phyloP scores from a whole-genome alignment of 2,888 invertebrate species.

The Seira musarum region DNA sequence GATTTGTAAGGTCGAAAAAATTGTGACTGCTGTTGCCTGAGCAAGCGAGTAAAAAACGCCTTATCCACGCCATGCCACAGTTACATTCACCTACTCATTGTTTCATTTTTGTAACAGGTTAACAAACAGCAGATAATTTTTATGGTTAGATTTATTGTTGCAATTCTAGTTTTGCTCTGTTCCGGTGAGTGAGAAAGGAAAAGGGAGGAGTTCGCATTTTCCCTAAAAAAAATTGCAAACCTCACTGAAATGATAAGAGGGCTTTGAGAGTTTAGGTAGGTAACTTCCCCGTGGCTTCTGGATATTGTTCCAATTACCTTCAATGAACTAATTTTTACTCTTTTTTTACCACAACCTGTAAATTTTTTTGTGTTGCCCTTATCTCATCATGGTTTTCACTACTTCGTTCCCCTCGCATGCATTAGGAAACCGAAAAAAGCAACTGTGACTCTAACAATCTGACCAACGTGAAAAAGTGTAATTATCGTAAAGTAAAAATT shows the following conservation, averaged over 20 bases:
- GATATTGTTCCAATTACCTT: conserved; percentile 12
- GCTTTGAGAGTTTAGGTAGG: not conserved
- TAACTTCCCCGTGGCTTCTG: conserved; percentile 12
- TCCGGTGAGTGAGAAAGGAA: conserved; percentile 14
- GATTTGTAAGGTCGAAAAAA: conserved; percentile 7
- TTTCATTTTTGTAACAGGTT: conserved; percentile 3
- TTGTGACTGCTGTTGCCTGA: no score
- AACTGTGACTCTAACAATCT: not conserved
- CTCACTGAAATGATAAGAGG: not conserved
- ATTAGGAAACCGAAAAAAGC: no score
- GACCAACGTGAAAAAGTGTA: conserved; percentile 34
- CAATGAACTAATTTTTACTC: conserved; percentile 1
- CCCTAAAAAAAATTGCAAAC: conserved; percentile 1
- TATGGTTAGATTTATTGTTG: conserved; percentile 12
- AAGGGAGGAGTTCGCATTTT: conserved; percentile 13
- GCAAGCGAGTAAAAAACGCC: no score
- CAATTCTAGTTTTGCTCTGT: not conserved
- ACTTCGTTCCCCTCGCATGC: no score
- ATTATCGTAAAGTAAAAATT: conserved; percentile 46
- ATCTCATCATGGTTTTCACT: not conserved
- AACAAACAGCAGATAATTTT: conserved; percentile 13
- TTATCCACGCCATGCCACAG: no score
- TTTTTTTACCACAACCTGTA: conserved; percentile 6
- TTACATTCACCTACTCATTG: no score
- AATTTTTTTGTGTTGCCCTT: not conserved